Conservation (phyloP, 35 echinoderm and acorn worm genomes). For the Holothuria glaberrima region DNA sequence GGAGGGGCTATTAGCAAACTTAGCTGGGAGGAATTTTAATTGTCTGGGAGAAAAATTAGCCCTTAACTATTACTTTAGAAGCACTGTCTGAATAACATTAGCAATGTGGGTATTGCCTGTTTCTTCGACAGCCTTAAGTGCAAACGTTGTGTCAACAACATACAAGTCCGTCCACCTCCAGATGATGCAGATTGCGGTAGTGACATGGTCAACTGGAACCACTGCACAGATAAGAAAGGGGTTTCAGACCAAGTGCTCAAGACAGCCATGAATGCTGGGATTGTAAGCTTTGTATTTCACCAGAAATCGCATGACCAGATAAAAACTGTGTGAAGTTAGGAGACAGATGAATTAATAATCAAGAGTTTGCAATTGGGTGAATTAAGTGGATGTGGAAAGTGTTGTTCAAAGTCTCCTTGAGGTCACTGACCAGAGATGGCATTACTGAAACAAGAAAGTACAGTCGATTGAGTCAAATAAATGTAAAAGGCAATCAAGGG, state of each 20-base stretch:
- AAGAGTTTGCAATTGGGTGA: neutral
- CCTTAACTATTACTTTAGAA: no score
- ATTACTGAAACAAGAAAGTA: no score
- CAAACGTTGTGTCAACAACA: slow-evolving; percentile 93
- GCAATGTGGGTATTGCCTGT: no score
- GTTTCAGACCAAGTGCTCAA: slow-evolving; percentile 75
- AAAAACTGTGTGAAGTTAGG: slow-evolving; percentile 71
- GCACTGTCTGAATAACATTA: no score
- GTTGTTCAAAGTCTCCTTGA: no score
- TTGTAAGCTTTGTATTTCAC: slow-evolving; percentile 90
- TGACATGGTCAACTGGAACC: slow-evolving; percentile 86
- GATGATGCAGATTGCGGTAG: slow-evolving; percentile 83
- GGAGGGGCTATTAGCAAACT: no score
- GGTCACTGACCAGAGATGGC: no score
- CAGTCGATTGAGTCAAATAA: no score
- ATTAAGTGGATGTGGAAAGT: neutral
- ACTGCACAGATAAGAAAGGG: slow-evolving; percentile 81
- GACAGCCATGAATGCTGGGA: slow-evolving; percentile 61
- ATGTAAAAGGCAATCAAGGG: no score
- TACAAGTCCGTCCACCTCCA: slow-evolving; percentile 80
- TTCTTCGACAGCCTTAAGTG: slow-evolving; percentile 75
- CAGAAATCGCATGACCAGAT: slow-evolving; percentile 98
- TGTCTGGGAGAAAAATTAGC: no score
- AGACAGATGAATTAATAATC: neutral
- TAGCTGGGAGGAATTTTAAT: no score